Evolutionary conservation across 1,140 invertebrate genomes (phyloP).

Genomic region (Anastrepha obliqua): DNA sequence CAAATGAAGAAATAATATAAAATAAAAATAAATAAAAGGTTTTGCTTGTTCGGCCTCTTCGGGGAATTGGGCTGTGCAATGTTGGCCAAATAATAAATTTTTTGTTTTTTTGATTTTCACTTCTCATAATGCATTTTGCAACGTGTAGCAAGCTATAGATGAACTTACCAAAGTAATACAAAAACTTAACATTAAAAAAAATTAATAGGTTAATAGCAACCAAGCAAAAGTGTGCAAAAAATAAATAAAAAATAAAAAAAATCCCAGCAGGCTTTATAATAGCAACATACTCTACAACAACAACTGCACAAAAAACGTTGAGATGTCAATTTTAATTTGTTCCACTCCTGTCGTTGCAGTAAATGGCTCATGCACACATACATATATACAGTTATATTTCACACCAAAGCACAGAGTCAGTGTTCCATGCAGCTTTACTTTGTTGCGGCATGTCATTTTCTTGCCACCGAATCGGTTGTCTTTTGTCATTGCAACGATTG

Average conservation of each 20-base stretch:
- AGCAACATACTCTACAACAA: not conserved
- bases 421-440: not conserved
- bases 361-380: not conserved
- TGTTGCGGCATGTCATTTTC: not conserved
- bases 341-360: not conserved
- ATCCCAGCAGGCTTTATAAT: not conserved
- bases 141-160: not conserved
- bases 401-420: not conserved
- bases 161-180: not conserved
- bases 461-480: not conserved
- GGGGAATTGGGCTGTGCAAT: not conserved
- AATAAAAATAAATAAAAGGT: not conserved
- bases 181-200: not conserved
- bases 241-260: not conserved
- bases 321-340: conserved; percentile 43
- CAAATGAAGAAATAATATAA: conserved; percentile 36
- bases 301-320: not conserved
- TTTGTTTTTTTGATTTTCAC: not conserved
- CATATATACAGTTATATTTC: not conserved
- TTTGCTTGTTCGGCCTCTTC: not conserved
- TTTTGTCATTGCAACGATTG: not conserved
- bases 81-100: not conserved
- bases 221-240: not conserved
- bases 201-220: not conserved
- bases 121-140: not conserved